Conservation (phyloP, 2,113 vertebrate genomes). For the Pelecanoides urinatrix region DNA sequence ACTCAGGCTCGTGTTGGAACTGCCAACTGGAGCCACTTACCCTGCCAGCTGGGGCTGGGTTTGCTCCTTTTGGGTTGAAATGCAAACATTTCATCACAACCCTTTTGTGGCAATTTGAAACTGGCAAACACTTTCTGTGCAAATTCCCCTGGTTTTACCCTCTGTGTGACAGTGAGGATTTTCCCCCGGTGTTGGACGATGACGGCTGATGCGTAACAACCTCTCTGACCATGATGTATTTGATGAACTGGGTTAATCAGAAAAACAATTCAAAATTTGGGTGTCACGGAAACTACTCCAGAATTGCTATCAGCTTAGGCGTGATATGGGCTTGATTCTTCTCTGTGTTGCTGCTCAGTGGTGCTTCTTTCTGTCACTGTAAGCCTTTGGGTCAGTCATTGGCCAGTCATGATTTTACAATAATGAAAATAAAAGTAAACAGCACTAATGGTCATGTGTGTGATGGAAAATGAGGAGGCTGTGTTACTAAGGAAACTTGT, state of each 20-base stretch:
- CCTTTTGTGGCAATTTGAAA: neutral
- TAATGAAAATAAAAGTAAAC: neutral
- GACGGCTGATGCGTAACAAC: neutral
- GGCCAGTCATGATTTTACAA: neutral
- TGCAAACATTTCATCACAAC: neutral
- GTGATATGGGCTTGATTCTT: neutral
- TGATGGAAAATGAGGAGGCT: neutral
- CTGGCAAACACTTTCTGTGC: neutral
- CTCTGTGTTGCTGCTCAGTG: neutral
- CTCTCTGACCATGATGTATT: neutral
- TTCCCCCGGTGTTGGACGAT: neutral
- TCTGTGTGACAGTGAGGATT: neutral
- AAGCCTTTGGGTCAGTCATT: neutral
- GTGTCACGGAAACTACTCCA: neutral
- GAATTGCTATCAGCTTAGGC: neutral
- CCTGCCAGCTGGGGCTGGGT: neutral
- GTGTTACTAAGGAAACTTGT: neutral
- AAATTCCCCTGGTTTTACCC: neutral
- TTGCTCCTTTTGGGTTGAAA: neutral
- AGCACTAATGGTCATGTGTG: too few relatives aligned
- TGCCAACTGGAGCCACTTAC: neutral
- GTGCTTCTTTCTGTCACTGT: neutral
- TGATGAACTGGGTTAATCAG: neutral
- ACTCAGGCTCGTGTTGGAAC: neutral
- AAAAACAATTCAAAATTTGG: neutral